Evolutionary conservation across 2,797 vertebrate species (phyloP).

Genomic region (Eospalax fontanierii): DNA sequence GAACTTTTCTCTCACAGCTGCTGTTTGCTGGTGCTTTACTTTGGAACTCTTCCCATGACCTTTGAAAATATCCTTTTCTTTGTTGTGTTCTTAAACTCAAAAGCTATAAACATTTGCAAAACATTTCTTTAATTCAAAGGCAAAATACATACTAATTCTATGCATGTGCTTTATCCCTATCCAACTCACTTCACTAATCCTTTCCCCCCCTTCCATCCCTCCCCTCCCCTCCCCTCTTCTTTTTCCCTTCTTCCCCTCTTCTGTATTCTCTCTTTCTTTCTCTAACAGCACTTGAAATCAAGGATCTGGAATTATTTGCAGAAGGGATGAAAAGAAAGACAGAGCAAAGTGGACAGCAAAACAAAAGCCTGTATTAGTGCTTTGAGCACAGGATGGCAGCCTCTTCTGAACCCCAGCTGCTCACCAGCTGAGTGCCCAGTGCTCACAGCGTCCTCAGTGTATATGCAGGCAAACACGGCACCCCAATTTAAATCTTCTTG

Average conservation of each 20-base stretch:
- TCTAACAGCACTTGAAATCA: not conserved
- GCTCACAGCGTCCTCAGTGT: not conserved
- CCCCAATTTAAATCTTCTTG: not conserved
- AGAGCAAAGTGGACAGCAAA: not conserved
- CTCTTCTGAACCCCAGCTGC: not conserved
- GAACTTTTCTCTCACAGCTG: slow-evolving; percentile 87
- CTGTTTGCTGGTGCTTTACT: slow-evolving; percentile 83
- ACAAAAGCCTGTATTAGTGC: not conserved
- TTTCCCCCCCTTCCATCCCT: too few species aligned
- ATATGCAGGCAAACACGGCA: not conserved
- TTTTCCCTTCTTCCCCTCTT: not conserved
- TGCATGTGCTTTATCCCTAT: not conserved
- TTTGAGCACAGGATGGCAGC: not conserved
- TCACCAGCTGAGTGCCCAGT: not conserved
- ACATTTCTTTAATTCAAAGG: slow-evolving; percentile 39
- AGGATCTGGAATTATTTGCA: slow-evolving; percentile 18
- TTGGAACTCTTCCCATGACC: slow-evolving; percentile 67
- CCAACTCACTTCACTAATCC: not conserved
- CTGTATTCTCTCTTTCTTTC: not conserved
- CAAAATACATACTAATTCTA: not conserved
- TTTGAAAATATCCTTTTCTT: slow-evolving; percentile 55
- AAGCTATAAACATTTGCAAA: slow-evolving; percentile 49
- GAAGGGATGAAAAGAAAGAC: not conserved
- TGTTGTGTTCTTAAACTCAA: slow-evolving; percentile 58
- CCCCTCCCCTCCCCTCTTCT: rapidly evolving